A percentile compares a stretch with the other conserved stretches of the same genome.
phyloP scores from a whole-genome alignment of 2,113 vertebrate genomes.

The Pygoscelis adeliae region DNA sequence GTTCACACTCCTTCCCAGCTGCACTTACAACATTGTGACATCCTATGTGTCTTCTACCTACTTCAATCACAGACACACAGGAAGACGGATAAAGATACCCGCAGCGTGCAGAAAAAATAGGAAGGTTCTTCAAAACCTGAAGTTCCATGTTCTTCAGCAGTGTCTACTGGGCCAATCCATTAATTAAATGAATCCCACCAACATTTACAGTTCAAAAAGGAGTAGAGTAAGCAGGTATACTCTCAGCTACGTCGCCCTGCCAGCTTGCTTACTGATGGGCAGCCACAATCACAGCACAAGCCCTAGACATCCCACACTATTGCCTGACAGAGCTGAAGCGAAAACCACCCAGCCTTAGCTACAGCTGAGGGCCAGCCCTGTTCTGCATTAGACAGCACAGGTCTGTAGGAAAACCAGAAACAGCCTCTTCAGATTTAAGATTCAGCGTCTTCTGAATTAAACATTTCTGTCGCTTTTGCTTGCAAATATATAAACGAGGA shows the following conservation, averaged over 20 bases:
- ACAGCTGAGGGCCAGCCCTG: background rate
- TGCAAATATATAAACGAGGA: background rate
- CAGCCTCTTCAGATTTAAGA: background rate
- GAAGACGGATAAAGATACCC: background rate
- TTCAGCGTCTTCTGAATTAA: background rate
- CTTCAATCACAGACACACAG: background rate
- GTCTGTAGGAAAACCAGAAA: background rate
- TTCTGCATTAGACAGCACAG: background rate
- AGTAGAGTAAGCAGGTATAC: background rate
- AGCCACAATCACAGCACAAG: background rate
- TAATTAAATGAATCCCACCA: background rate
- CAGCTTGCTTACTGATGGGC: background rate
- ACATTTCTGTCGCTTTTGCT: background rate
- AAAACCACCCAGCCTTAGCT: background rate
- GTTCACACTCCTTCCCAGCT: background rate
- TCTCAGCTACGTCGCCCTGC: rapidly evolving
- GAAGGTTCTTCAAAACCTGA: background rate
- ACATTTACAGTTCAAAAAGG: rapidly evolving
- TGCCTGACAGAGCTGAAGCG: background rate
- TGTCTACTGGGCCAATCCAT: background rate
- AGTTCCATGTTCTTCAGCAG: background rate
- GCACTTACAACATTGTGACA: background rate
- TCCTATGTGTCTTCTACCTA: background rate
- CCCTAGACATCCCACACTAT: rapidly evolving
- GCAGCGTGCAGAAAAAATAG: background rate